Evolutionary conservation across 2,113 vertebrate genomes (phyloP), one percentile per base, ranked within the genome.

Genomic region (Microcebus murinus): DNA sequence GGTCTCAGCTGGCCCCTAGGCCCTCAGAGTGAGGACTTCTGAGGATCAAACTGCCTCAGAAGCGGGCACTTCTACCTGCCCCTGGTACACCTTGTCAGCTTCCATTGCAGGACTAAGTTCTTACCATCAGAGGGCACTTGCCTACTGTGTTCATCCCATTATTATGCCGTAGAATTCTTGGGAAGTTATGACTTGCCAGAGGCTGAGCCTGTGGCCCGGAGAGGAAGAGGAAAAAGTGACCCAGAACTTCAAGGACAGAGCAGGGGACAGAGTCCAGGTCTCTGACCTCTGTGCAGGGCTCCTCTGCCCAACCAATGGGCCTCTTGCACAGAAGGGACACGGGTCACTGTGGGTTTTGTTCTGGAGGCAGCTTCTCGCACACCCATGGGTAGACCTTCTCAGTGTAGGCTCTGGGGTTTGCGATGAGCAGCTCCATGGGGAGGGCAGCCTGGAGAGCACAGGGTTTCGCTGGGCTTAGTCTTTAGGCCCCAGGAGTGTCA

Each of bases 61-160:
- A 15, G 36, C 6, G 45, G 45, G 57, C 6, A 1, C 39, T 68
- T 34, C 52, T 50, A 20, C n/a, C 57, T 4, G 0, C 17, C 23
- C 18, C 0, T 42, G 68, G 80, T 39, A 20, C 14, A 20, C 71
- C 45, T 34, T 4, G 27, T 90, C 17, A 4, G 77, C 83, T 90
- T 55, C 73, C 79, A 59, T 21, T 82, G 81, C 42, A 79, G 61
- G 39, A 55, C 18, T 23, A 25, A 0, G 21, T 73, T 86, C 42
- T 93, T 63, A 17, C 87, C 95, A 74, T 63, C 63, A 93, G 93
- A 76, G 96, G 91, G 95, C n/a, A 0, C 29, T 4, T 67, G 42
- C 39, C 61, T 36, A 31, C 45, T 50, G 23, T 67, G 34, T 45
- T 80, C 29, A 34, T 81, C 73, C 67, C 59, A 48, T 29, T 68